These are phyloP conservation scores for Rhabdomys pumilio DNA, from an alignment of 2,797 vertebrate genomes.

Conservation along the genomic window DNA sequence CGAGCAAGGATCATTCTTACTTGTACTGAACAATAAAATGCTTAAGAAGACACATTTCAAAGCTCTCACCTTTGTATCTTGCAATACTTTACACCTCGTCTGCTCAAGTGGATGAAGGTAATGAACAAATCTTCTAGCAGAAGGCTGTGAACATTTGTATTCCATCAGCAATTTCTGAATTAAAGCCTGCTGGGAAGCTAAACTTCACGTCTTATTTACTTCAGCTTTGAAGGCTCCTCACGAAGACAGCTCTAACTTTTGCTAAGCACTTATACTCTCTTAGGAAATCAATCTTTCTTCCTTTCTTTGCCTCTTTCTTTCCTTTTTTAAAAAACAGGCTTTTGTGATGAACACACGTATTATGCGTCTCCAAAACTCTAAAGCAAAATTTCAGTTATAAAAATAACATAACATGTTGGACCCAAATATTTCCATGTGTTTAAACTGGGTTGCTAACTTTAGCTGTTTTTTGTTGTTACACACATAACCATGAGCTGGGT, in stretches of 20 bases:
- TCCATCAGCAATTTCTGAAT: conserved; percentile 70
- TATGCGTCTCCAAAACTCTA: neutral
- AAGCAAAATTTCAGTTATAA: conserved; percentile 18
- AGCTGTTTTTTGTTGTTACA: neutral
- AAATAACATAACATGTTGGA: neutral
- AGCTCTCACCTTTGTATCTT: conserved; percentile 63
- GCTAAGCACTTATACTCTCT: conserved; percentile 34
- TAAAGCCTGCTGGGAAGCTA: conserved; percentile 60
- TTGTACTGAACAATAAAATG: conserved; percentile 33
- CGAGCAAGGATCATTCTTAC: neutral
- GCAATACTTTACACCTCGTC: conserved; percentile 64
- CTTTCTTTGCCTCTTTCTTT: neutral
- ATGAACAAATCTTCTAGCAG: conserved; percentile 66
- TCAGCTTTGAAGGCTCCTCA: conserved; percentile 72
- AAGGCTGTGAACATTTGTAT: conserved; percentile 68
- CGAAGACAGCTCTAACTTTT: conserved; percentile 63
- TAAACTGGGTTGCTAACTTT: conserved; percentile 36
- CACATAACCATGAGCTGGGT: neutral
- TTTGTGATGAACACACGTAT: neutral
- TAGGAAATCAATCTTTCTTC: conserved; percentile 50
- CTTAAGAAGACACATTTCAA: conserved; percentile 30
- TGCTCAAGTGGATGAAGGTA: conserved; percentile 58
- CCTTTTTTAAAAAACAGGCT: neutral
- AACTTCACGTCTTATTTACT: conserved; percentile 72
- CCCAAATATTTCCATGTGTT: neutral